A percentile compares a stretch with the other conserved stretches of the same genome.
phyloP scores from a whole-genome alignment of 2,888 invertebrate species.

The Tachina fera region DNA sequence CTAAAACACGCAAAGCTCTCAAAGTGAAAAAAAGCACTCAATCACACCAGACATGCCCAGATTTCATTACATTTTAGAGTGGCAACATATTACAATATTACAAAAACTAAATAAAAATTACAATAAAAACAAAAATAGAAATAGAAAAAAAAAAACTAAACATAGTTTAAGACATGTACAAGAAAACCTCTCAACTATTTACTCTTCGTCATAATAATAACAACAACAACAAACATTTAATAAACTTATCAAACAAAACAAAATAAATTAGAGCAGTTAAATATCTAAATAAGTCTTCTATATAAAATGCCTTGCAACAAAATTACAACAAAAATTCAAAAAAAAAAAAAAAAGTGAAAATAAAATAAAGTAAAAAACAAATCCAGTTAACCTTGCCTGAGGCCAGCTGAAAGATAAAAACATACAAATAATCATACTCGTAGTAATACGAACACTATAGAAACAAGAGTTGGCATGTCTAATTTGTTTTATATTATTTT shows the following conservation, averaged over 20 bases:
- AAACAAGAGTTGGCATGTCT: constrained; percentile 37
- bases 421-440: not conserved
- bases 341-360: constrained; percentile 67
- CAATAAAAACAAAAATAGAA: not conserved
- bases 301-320: not conserved
- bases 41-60: constrained; percentile 38
- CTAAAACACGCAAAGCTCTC: not conserved
- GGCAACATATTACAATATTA: constrained; percentile 29
- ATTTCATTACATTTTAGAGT: constrained; percentile 41
- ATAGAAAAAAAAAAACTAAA: not conserved
- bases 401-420: constrained; percentile 58
- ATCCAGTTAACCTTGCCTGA: constrained; percentile 71
- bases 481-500: constrained; percentile 44
- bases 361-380: constrained; percentile 38
- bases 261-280: constrained; percentile 26
- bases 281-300: not conserved
- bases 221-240: constrained; percentile 53
- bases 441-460: constrained; percentile 4
- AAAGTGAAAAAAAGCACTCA: constrained; percentile 16
- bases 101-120: not conserved
- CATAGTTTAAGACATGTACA: constrained; percentile 6
- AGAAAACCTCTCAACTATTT: constrained; percentile 37
- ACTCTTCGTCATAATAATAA: constrained; percentile 38
- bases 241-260: constrained; percentile 39
- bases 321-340: not conserved